These are phyloP conservation scores for Xiphydria camelus DNA, from an alignment of 2,888 invertebrate genomes.

Conservation along the genomic window DNA sequence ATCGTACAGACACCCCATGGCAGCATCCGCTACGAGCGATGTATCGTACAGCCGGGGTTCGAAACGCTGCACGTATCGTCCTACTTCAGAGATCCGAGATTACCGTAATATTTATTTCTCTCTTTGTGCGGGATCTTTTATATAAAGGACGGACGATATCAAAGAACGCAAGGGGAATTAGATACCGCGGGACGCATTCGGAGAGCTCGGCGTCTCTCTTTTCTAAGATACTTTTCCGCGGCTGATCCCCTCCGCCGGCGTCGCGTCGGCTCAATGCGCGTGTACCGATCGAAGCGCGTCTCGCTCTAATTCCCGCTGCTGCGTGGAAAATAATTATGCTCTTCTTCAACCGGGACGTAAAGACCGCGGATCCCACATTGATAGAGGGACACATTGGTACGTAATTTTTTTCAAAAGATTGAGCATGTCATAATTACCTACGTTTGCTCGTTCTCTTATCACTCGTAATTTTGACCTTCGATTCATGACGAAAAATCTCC, in stretches of 20 bases:
- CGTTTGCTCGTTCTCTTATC: no score
- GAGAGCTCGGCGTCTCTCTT: slow-evolving; percentile 21
- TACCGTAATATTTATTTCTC: slow-evolving; percentile 47
- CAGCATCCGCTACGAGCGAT: no score
- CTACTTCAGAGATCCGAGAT: slow-evolving; percentile 6
- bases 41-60: no score
- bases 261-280: slow-evolving; percentile 32
- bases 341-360: not conserved
- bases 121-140: slow-evolving; percentile 30
- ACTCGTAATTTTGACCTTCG: no score
- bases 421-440: no score
- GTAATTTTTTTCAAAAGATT: no score
- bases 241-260: slow-evolving; percentile 36
- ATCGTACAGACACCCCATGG: no score
- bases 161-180: slow-evolving; percentile 40
- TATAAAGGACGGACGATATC: slow-evolving; percentile 32
- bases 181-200: slow-evolving; percentile 30
- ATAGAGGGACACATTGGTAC: no score
- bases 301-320: slow-evolving; percentile 17
- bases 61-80: no score
- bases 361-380: no score
- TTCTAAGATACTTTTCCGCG: slow-evolving; percentile 35
- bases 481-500: no score
- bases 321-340: slow-evolving; percentile 20
- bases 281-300: slow-evolving; percentile 26